Evolutionary conservation across 2,113 vertebrate species (phyloP).

Genomic region (Gymnogyps californianus): DNA sequence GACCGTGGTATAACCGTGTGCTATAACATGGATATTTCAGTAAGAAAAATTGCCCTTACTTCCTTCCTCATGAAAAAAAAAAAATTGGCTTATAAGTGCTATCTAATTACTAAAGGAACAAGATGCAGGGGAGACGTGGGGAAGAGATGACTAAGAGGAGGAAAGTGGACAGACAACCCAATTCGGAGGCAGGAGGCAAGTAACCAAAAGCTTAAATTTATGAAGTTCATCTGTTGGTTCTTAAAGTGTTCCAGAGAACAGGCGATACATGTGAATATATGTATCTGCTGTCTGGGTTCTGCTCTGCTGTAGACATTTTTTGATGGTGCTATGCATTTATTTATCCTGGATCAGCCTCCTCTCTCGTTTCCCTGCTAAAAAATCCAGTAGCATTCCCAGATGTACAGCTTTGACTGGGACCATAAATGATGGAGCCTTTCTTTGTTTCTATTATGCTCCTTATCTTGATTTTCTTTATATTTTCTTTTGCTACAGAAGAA

Average conservation of each 20-base stretch:
- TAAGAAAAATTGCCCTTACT: neutral
- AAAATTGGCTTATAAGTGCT: neutral
- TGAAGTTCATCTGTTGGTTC: neutral
- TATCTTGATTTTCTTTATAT: neutral
- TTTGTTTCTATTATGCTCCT: neutral
- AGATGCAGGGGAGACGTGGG: accelerated
- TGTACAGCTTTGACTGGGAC: neutral
- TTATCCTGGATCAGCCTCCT: neutral
- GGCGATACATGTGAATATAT: neutral
- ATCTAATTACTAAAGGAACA: neutral
- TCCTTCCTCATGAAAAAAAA: neutral
- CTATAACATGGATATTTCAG: neutral
- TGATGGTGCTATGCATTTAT: neutral
- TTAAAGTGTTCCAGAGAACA: neutral
- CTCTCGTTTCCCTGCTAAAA: neutral
- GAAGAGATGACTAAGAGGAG: neutral
- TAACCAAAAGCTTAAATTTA: neutral
- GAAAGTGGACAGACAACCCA: neutral
- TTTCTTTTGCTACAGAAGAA: neutral
- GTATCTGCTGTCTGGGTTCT: neutral
- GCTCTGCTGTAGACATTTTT: neutral
- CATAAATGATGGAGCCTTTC: neutral
- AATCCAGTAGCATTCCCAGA: neutral
- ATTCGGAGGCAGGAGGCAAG: neutral
- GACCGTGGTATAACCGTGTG: neutral